phyloP scores from a whole-genome alignment of 1,140 invertebrate species.

The Nephila pilipes region DNA sequence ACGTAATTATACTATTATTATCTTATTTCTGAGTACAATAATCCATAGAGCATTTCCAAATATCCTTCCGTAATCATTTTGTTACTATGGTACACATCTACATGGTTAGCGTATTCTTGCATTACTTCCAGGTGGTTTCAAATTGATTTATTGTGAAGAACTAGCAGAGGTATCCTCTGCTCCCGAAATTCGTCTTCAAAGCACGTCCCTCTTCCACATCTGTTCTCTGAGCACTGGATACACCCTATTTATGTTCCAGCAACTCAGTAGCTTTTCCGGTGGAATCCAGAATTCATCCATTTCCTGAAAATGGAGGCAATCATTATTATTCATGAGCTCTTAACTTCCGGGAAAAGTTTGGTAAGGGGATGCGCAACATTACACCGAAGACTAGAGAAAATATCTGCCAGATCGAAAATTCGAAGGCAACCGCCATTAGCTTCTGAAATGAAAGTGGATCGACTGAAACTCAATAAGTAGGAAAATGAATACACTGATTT shows the following conservation, averaged over 20 bases:
- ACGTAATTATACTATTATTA: no score
- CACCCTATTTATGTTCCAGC: background rate
- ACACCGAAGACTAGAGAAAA: background rate
- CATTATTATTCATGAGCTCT: constrained; percentile 65
- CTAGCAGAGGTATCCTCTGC: background rate
- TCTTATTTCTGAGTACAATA: no score
- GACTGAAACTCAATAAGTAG: constrained; percentile 15
- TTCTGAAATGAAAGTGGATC: constrained; percentile 22
- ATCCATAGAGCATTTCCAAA: no score
- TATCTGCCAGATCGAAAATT: background rate
- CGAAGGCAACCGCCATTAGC: background rate
- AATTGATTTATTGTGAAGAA: background rate
- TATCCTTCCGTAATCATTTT: no score
- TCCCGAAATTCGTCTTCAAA: background rate
- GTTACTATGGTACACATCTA: no score
- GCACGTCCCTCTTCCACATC: constrained; percentile 19
- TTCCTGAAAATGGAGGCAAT: constrained; percentile 33
- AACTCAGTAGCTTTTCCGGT: constrained; percentile 3
- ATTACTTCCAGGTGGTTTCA: no score
- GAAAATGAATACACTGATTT: constrained; percentile 25
- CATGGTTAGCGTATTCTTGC: no score
- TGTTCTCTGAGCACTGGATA: background rate
- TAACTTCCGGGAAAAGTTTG: constrained; percentile 35
- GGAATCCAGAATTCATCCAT: background rate
- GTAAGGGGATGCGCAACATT: constrained; percentile 10